Base-by-base conservation (phyloP, 2,113 vertebrate genomes). In the Colinus virginianus region DNA sequence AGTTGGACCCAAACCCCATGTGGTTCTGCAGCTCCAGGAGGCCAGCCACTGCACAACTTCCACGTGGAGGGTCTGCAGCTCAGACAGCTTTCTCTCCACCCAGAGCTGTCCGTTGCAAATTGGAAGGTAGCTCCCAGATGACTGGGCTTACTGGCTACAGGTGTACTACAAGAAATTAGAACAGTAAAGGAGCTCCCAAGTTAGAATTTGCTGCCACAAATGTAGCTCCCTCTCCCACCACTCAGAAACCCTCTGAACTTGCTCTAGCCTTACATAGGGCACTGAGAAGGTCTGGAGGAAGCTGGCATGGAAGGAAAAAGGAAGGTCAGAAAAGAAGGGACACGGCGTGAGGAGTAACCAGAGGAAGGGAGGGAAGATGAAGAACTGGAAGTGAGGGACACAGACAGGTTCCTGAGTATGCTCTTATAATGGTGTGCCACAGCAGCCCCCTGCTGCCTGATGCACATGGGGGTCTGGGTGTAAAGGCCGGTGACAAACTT, bases 141-240 rank as follows among this genome's bases (percentile, higher is more conserved):
- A 15, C 53, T 51, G 32, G 87, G 22, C 22, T 2, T 36, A 64
- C 6, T 2, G 0, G 30, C 30, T 53, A 61, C 0, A 1, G 13
- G 23, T 28, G 36, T 20, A 62, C 14, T 18, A 62, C 2, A 20
- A 48, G 66, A 46, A 69, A 64, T 53, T 9, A 77, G 28, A 34
- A 46, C 32, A 61, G 63, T 25, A 66, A 84, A 45, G 28, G 17
- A 90, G 66, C 55, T 53, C 32, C 38, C 34, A 61, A 30, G 36
- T 43, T 38, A 77, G 49, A 76, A 62, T 20, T 18, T 79, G 34
- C 48, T 89, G 74, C 36, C 72, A 55, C 32, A 80, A 69, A 40
- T 20, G 12, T 23, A 61, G 69, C 7, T 3, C 26, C 67, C n/a
- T 79, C 48, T 40, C 40, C 40, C 5, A 20, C 43, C 34, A 48